A percentile compares a stretch with the other conserved stretches of the same genome.
phyloP scores from a whole-genome alignment of 1,140 invertebrate species.

The Myzus persicae region DNA sequence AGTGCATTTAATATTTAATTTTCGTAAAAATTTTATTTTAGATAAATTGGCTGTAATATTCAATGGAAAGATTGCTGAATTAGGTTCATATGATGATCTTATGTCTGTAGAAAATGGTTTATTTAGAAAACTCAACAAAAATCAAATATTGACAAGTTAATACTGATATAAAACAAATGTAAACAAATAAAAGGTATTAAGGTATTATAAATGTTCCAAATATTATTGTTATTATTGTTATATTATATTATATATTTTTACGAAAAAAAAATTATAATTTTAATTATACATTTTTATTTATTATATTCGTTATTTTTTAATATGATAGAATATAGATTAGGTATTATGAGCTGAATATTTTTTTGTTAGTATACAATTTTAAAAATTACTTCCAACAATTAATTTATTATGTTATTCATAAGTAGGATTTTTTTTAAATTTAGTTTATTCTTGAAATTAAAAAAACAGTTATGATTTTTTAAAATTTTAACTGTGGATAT shows the following conservation, averaged over 20 bases:
- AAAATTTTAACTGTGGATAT: too few species aligned
- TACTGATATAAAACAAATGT: neutral
- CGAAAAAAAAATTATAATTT: neutral
- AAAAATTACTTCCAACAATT: neutral
- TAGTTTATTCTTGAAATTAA: too few species aligned
- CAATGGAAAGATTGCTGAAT: slow-evolving; percentile 81
- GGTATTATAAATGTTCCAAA: neutral
- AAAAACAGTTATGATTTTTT: too few species aligned
- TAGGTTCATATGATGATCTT: slow-evolving; percentile 80
- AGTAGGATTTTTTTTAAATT: neutral
- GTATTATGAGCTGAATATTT: neutral
- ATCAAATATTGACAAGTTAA: slow-evolving; percentile 66
- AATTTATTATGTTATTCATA: neutral
- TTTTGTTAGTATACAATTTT: neutral
- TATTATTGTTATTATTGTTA: slow-evolving; percentile 35
- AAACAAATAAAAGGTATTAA: neutral
- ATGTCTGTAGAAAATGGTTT: slow-evolving; percentile 68
- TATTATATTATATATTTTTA: neutral
- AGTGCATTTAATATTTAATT: neutral
- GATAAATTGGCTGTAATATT: slow-evolving; percentile 88
- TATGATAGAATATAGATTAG: neutral
- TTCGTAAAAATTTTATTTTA: slow-evolving; percentile 62
- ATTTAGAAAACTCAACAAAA: slow-evolving; percentile 73
- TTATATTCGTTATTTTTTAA: neutral
- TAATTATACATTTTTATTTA: neutral